Conservation (phyloP, 1,140 invertebrate genomes). For the Leguminivora glycinivorella region DNA sequence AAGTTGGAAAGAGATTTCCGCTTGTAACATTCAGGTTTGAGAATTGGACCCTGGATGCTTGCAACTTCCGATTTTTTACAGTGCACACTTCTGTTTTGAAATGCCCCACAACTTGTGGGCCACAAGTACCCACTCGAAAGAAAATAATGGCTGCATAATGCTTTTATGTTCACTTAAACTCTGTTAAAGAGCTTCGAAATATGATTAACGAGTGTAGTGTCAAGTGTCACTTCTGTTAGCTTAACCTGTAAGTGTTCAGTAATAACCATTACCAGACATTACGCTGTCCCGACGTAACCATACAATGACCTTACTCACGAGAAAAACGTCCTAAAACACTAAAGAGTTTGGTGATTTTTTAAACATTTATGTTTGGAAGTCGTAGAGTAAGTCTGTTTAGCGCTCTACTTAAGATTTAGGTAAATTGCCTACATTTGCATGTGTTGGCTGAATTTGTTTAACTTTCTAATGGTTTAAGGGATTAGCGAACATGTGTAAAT, state of each 20-base stretch:
- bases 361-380: background rate
- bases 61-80: too few species aligned
- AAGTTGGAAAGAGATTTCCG: too few species aligned
- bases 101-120: too few species aligned
- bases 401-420: slow-evolving; percentile 25
- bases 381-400: background rate
- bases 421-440: slow-evolving; percentile 25
- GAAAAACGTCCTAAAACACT: background rate
- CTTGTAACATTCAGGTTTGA: too few species aligned
- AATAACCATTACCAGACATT: slow-evolving; percentile 8
- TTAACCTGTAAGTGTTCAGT: slow-evolving; percentile 3
- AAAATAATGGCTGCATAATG: too few species aligned
- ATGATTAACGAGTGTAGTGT: background rate
- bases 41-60: too few species aligned
- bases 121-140: too few species aligned
- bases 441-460: background rate
- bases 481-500: background rate
- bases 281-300: slow-evolving; percentile 4
- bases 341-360: background rate
- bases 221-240: slow-evolving; percentile 3
- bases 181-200: background rate
- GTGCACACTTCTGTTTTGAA: too few species aligned
- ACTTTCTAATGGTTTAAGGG: slow-evolving; percentile 23
- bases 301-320: background rate
- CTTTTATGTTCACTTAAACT: too few species aligned